These are phyloP conservation scores for Chaenocephalus aceratus DNA, from an alignment of 2,113 vertebrate genomes.

Conservation along the genomic window DNA sequence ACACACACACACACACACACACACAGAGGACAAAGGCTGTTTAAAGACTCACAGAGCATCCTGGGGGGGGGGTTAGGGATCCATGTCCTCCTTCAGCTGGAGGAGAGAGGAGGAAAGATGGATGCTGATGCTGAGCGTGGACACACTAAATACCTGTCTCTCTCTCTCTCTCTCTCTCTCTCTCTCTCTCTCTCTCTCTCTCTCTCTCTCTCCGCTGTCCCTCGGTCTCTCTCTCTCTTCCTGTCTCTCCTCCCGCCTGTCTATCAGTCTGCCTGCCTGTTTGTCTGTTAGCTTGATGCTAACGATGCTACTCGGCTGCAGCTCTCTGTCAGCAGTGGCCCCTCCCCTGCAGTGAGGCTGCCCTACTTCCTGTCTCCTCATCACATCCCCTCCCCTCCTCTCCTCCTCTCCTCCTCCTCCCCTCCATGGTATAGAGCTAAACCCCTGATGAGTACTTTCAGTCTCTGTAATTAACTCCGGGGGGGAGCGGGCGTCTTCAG, in stretches of 20 bases:
- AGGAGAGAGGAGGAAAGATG: conserved; percentile 39
- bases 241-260: conserved; percentile 13
- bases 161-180: no score
- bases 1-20: not conserved
- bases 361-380: conserved; percentile 48
- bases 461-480: no score
- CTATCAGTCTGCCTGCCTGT: conserved; percentile 2
- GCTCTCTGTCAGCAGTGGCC: conserved; percentile 46
- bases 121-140: conserved; percentile 39
- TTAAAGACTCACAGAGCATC: conserved; percentile 79
- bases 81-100: conserved; percentile 52
- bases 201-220: not conserved
- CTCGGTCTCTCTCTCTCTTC: not conserved
- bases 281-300: conserved; percentile 39
- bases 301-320: conserved; percentile 35
- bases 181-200: conserved; percentile 11
- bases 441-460: no score
- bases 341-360: conserved; percentile 69
- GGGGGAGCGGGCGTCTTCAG: no score
- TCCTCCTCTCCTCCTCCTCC: no score
- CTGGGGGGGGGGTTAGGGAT: conserved; percentile 49
- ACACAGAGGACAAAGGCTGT: conserved; percentile 63
- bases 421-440: no score
- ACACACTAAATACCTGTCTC: not conserved
- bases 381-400: not conserved